These are phyloP conservation scores for Furcula furcula DNA, from an alignment of 2,888 invertebrate species.

Conservation along the genomic window DNA sequence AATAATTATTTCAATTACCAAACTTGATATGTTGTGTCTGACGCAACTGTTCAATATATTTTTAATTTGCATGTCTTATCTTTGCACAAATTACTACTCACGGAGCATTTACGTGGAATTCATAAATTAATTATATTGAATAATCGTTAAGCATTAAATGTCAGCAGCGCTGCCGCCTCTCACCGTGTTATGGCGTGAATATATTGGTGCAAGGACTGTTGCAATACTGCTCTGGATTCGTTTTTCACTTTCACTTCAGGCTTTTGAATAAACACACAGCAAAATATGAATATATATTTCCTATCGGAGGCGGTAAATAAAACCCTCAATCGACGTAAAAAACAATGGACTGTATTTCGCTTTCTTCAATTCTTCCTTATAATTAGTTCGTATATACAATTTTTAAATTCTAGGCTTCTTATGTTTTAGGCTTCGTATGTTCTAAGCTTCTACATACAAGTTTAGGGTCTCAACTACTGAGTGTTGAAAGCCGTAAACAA, in stretches of 20 bases:
- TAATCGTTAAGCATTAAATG: conserved; percentile 20
- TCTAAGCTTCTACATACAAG: no score
- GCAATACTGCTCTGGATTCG: conserved; percentile 40
- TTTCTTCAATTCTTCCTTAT: no score
- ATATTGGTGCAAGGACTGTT: conserved; percentile 14
- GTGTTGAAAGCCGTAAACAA: no score
- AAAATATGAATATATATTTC: no score
- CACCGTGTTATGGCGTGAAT: conserved; percentile 17
- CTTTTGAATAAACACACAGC: no score
- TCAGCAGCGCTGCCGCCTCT: conserved; percentile 28
- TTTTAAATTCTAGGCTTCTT: no score
- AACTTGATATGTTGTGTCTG: conserved; percentile 6
- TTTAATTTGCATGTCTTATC: conserved; percentile 5
- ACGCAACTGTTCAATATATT: conserved; percentile 8
- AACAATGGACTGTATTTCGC: no score
- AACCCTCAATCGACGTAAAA: neutral
- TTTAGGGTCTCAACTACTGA: no score
- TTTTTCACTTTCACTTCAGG: conserved; percentile 37
- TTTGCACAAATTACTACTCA: neutral
- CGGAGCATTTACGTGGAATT: no score
- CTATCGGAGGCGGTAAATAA: no score
- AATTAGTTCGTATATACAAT: no score
- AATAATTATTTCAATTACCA: conserved; percentile 1
- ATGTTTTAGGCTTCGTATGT: no score
- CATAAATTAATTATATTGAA: neutral